Base-by-base conservation (phyloP, 2,113 vertebrate species). In the Leiothrix lutea region DNA sequence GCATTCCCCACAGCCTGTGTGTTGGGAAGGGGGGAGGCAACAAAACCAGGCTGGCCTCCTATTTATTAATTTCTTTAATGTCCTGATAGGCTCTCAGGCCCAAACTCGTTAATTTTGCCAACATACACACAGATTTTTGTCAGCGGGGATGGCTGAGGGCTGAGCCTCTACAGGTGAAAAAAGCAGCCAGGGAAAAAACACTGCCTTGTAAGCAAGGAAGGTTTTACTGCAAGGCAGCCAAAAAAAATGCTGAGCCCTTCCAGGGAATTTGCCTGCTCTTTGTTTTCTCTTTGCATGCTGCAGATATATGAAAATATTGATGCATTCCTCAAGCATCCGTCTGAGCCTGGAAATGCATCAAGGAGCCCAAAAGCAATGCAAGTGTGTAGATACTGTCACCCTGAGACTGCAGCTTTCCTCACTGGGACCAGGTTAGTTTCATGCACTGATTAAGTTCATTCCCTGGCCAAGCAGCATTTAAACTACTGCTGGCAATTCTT, bases 381-480 rank as follows among this genome's bases (percentile, higher is more conserved):
- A 33, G 58, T 14, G 86, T 50, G 82, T 47, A 94, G 92, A 92
- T 67, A 35, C 10, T 36, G 77, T 47, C 50, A 62, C 20, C 6
- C 79, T 75, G 75, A 54, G 79, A 73, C 64, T 60, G 93, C 92
- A 80, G 60, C 95, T 61, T 72, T 42, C 42, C 93, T 95, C 78
- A 2, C 45, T 79, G 89, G 83, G 80, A 88, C 71, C 92, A 86
- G 96, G 93, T 95, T 86, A 0, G 23, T 91, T 96, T 92, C 93
- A 67, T 86, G 50, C 92, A 56, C 70, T 91, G 94, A 94, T 82
- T 74, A 95, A 96, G 97, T 97, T 98, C 97, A 97, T 73, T 81
- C 10, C 12, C 81, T 16, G 90, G 97, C 95, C 97, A 98, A 81
- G 82, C 50, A 15, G 75, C 33, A 1, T 88, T 78, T 61, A 89